Evolutionary conservation across 2,888 invertebrate species (phyloP).

Genomic region (Acronicta leporina): DNA sequence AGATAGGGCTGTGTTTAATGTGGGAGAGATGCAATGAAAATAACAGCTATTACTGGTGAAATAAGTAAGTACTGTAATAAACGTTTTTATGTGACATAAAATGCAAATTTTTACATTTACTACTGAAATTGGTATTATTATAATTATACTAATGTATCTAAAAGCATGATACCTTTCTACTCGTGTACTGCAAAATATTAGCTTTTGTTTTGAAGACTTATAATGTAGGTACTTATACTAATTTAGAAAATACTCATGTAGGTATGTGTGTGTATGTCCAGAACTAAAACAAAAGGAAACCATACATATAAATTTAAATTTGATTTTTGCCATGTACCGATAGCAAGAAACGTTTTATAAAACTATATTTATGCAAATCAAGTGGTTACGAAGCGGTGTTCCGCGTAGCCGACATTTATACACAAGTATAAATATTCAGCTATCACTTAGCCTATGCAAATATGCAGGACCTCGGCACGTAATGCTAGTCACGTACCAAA

Average conservation of each 20-base stretch:
- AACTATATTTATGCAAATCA: conserved; percentile 70
- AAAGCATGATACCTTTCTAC: too few relatives aligned
- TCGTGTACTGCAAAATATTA: background rate
- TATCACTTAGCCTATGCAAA: conserved; percentile 81
- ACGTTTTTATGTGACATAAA: conserved; percentile 16
- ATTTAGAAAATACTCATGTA: too few relatives aligned
- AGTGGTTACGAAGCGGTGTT: conserved; percentile 66
- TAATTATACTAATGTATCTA: too few relatives aligned
- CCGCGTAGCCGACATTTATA: conserved; percentile 72
- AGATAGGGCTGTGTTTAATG: background rate
- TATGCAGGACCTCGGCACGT: conserved; percentile 63
- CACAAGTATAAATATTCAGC: conserved; percentile 76
- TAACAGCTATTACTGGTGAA: background rate
- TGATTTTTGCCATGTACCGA: conserved; percentile 7
- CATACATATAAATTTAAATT: conserved; percentile 11
- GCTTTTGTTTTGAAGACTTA: background rate
- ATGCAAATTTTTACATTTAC: background rate
- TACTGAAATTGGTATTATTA: background rate
- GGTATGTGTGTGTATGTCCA: too few relatives aligned
- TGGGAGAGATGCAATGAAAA: background rate
- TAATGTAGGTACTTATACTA: too few relatives aligned
- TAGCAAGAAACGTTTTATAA: conserved; percentile 40
- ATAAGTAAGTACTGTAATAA: conserved; percentile 14
- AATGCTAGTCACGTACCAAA: conserved; percentile 50
- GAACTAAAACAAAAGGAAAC: conserved; percentile 2